Evolutionary conservation across 2,797 vertebrate genomes (phyloP).

Genomic region (Sebastes taczanowskii): DNA sequence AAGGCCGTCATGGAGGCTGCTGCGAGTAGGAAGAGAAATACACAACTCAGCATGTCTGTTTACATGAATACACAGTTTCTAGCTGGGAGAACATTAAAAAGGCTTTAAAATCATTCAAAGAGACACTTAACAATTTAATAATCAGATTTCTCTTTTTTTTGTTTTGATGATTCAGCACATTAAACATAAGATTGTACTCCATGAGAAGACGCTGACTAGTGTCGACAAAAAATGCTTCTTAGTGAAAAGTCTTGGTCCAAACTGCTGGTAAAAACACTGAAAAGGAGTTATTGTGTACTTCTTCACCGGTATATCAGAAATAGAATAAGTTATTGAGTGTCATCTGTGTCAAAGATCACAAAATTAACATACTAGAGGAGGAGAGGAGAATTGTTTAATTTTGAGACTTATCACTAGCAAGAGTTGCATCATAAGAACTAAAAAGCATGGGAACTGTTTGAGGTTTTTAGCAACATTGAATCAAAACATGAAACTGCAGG

Average conservation of each 20-base stretch:
- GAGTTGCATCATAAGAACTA: neutral
- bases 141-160: neutral
- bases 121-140: neutral
- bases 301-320: neutral
- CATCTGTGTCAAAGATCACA: neutral
- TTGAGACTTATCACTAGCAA: neutral
- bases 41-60: neutral
- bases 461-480: neutral
- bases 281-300: neutral
- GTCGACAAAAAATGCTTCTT: neutral
- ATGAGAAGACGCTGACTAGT: neutral
- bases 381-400: neutral
- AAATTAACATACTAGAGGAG: neutral
- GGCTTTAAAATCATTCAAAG: neutral
- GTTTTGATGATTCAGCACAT: neutral
- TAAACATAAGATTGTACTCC: neutral
- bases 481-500: neutral
- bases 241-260: neutral
- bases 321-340: neutral
- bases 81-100: neutral
- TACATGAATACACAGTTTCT: neutral
- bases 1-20: constrained; percentile 97
- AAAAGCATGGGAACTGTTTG: neutral
- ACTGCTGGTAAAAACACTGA: neutral
- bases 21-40: constrained; percentile 52